Base-by-base conservation (phyloP, 2,888 invertebrate species). In the Amphipoea lucens region DNA sequence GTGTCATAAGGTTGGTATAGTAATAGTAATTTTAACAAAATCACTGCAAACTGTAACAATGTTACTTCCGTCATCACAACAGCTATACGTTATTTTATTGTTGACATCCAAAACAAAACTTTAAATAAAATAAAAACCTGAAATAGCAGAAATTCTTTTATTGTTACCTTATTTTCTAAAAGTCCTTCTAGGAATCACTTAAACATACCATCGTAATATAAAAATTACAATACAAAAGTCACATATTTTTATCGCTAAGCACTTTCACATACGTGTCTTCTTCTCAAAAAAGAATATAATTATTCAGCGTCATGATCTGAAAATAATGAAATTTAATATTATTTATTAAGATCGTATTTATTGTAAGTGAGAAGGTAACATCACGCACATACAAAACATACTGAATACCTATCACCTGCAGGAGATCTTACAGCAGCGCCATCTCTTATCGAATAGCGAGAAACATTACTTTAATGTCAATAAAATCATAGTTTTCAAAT, bases 51-150 rank as follows among this genome's bases (percentile, higher is more conserved):
- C 36, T 73, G 67, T 76, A 78, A 88, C 73, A 85, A 81, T 85
- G 76, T 89, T 86, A 78, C 51, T 73, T 76, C 63, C 73, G 86
- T 78, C 85, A 89, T 88, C 88, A 89, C 90, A 90, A 80, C 78
- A 82, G 76, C 84, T 86, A 90, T 85, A 89, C 90, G 84, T 90
- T 91, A 91, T 92, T 90, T 89, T 91, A 93, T 94, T 95, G 94
- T 95, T 95, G 93, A 95, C 92, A 92, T 93, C 92, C 93, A 94
- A 94, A 94, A 93, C 93, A 95, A 94, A 93, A 93, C 89, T 88
- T 87, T 93, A 93, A 94, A 93, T 94, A 92, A 95, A 95, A 94
- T 93, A 93, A 94, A 94, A 94, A 90, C 87, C 91, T 92, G 91
- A 95, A 94, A 94, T 93, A 93, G 92, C 90, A 88, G 90, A 92